phyloP scores from a whole-genome alignment of 1,140 invertebrate species.

The Trypoxylus dichotomus region DNA sequence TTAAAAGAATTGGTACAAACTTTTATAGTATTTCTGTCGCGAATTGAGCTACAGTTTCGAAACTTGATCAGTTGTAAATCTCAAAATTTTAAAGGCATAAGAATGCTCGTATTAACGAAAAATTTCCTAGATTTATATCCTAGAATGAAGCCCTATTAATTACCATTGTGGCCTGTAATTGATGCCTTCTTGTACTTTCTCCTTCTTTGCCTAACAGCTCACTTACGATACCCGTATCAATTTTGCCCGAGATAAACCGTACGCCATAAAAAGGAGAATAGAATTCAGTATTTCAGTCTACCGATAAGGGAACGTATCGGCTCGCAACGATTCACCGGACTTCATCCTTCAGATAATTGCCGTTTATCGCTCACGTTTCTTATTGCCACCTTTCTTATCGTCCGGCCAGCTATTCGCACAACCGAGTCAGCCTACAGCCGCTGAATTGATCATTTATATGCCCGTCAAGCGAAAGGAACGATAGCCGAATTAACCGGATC shows the following conservation, averaged over 20 bases:
- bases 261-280: background rate
- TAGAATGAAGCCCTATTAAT: no score
- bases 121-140: no score
- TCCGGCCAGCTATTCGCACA: background rate
- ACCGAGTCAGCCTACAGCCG: background rate
- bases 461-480: background rate
- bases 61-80: no score
- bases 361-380: background rate
- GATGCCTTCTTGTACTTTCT: no score
- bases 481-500: background rate
- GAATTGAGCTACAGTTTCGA: no score
- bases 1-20: no score
- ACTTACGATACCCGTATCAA: background rate
- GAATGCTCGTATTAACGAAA: no score
- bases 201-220: no score
- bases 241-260: background rate
- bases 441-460: background rate
- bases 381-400: background rate
- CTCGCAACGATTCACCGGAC: background rate
- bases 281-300: background rate
- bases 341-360: background rate
- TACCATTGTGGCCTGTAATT: no score
- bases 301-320: background rate
- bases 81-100: no score
- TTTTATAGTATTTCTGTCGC: no score